Percentiles rank a stretch among this genome's conserved stretches.
Conservation (phyloP, 2,888 invertebrate genomes). For the Volucella bombylans region DNA sequence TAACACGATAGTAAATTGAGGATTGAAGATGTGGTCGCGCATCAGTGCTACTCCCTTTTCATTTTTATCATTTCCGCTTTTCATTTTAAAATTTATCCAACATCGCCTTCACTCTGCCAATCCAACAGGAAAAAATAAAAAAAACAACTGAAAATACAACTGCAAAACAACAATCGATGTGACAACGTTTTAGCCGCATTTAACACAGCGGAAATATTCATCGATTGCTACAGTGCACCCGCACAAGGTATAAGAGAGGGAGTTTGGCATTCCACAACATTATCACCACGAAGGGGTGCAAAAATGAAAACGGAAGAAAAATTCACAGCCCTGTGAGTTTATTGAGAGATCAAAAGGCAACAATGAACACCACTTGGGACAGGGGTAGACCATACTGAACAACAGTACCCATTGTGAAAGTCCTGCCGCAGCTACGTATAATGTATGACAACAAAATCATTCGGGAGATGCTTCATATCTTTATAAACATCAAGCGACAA, state of each 20-base stretch:
- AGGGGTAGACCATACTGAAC: slow-evolving; percentile 35
- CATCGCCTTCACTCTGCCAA: neutral
- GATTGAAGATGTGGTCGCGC: slow-evolving; percentile 45
- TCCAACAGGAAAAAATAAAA: slow-evolving; percentile 13
- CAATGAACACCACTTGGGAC: neutral
- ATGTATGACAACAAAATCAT: slow-evolving; percentile 46
- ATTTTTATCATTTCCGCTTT: slow-evolving; percentile 42
- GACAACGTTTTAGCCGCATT: slow-evolving; percentile 72
- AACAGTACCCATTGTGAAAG: slow-evolving; percentile 50
- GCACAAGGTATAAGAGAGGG: neutral
- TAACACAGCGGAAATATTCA: slow-evolving; percentile 72
- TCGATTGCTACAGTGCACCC: slow-evolving; percentile 10
- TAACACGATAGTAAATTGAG: slow-evolving; percentile 61
- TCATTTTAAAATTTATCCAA: slow-evolving; percentile 55
- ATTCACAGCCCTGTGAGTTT: slow-evolving; percentile 37
- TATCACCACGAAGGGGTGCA: neutral
- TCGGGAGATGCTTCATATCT: slow-evolving; percentile 4
- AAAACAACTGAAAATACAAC: slow-evolving; percentile 16
- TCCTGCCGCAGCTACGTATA: slow-evolving; percentile 29
- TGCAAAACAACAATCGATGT: slow-evolving; percentile 58
- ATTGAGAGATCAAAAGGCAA: slow-evolving; percentile 65
- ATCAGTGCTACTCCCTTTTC: slow-evolving; percentile 1
- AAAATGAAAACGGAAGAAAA: slow-evolving; percentile 23
- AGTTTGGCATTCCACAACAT: slow-evolving; percentile 17
- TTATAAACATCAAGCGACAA: slow-evolving; percentile 23